Evolutionary conservation across 2,888 invertebrate species (phyloP).

Genomic region (Piscicola geometra): DNA sequence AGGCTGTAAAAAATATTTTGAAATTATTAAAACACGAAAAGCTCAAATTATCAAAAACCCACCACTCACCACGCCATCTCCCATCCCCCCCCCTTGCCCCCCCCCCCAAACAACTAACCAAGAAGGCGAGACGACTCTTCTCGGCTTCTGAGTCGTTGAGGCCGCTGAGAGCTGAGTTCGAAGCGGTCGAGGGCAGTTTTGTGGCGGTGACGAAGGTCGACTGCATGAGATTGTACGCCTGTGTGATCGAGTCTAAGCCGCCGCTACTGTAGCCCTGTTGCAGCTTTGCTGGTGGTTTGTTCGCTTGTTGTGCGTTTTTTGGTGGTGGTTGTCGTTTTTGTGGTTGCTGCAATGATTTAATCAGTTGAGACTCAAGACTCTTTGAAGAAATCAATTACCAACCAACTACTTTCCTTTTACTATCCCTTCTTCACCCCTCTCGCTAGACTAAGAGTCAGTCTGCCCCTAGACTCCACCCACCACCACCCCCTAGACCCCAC

Average conservation of each 20-base stretch:
- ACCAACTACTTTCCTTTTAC: too few relatives aligned
- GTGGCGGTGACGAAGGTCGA: slow-evolving; percentile 74
- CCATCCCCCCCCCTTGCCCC: background rate
- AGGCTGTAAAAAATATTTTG: too few relatives aligned
- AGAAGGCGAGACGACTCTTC: slow-evolving; percentile 67
- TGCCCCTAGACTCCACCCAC: background rate
- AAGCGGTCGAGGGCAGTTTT: slow-evolving; percentile 62
- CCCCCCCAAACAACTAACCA: slow-evolving; percentile 61
- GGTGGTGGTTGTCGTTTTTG: background rate
- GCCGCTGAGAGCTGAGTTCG: background rate
- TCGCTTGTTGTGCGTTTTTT: too few relatives aligned
- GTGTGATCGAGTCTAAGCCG: slow-evolving; percentile 55
- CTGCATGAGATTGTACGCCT: slow-evolving; percentile 78
- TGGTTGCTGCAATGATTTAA: too few relatives aligned
- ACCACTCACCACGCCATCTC: background rate
- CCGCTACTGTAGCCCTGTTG: slow-evolving; percentile 62
- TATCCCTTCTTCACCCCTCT: too few relatives aligned
- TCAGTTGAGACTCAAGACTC: too few relatives aligned
- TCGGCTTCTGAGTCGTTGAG: slow-evolving; percentile 64
- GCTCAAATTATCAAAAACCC: too few relatives aligned
- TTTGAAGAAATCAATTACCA: too few relatives aligned
- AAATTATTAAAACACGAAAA: too few relatives aligned
- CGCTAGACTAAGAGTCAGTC: too few relatives aligned
- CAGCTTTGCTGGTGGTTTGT: background rate
- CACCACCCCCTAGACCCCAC: background rate